These are phyloP conservation scores for Danio jaintianensis DNA, from an alignment of 2,797 vertebrate species.

Conservation along the genomic window DNA sequence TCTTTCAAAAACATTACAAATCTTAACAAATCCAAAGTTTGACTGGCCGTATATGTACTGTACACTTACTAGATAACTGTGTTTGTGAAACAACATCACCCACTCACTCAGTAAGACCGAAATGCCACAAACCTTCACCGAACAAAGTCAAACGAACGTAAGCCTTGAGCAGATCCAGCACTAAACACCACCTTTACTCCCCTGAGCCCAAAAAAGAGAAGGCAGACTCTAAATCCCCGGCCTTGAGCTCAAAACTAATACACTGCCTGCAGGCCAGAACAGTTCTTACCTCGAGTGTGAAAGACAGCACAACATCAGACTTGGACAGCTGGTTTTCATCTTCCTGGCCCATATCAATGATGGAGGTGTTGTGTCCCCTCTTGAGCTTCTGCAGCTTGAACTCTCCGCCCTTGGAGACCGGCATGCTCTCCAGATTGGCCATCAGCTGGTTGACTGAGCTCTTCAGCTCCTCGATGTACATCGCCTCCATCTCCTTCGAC, in stretches of 20 bases:
- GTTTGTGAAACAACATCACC: neutral
- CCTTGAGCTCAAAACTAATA: conserved; percentile 15
- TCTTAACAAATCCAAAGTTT: too few relatives aligned
- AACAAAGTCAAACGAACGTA: conserved; percentile 5
- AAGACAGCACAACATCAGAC: conserved; percentile 95
- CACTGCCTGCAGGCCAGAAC: conserved; percentile 5
- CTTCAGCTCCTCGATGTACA: conserved; percentile 95
- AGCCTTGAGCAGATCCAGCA: neutral
- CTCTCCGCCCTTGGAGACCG: conserved; percentile 96
- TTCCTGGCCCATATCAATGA: conserved; percentile 99
- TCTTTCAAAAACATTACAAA: too few relatives aligned
- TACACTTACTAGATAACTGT: neutral
- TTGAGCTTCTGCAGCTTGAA: conserved; percentile 99
- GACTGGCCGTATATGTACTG: neutral
- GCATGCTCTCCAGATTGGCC: conserved; percentile 99
- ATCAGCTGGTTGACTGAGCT: conserved; percentile 97
- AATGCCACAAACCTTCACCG: neutral
- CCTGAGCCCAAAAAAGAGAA: neutral
- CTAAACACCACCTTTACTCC: neutral
- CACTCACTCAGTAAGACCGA: neutral
- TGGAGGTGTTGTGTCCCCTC: conserved; percentile 95
- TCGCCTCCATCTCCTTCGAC: conserved; percentile 98
- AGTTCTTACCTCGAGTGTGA: conserved; percentile 90
- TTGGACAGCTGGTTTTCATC: conserved; percentile 98
- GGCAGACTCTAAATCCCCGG: neutral